Percentiles rank a stretch among this genome's conserved stretches.
Evolutionary conservation across 2,113 vertebrate genomes (phyloP).

Genomic region (Equus quagga): DNA sequence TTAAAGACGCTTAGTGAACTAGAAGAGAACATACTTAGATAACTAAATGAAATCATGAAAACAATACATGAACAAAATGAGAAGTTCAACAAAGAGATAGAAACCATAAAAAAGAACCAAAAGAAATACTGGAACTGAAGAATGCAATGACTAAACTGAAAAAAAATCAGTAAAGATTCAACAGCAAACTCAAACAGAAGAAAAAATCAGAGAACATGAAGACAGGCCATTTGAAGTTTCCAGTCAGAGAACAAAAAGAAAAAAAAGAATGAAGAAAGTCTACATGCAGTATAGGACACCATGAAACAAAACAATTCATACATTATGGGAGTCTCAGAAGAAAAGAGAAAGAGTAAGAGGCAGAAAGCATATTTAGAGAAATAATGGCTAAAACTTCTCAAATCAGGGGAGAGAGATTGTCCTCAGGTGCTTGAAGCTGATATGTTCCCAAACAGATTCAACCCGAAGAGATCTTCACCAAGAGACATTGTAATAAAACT

Average conservation of each 20-base stretch:
- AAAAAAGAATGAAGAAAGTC: background rate
- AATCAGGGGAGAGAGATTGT: background rate
- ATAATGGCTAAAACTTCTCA: background rate
- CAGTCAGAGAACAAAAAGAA: background rate
- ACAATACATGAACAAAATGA: background rate
- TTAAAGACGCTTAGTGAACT: background rate
- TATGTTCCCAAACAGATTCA: background rate
- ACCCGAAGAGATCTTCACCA: background rate
- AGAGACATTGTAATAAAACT: background rate
- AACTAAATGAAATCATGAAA: background rate
- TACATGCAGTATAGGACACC: background rate
- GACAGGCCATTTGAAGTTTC: background rate
- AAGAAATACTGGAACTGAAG: background rate
- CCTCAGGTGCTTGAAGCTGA: background rate
- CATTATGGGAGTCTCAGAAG: background rate
- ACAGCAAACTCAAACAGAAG: background rate
- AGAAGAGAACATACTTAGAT: background rate
- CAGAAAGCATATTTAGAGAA: background rate
- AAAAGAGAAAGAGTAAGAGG: background rate
- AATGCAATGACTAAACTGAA: background rate
- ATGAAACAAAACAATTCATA: background rate
- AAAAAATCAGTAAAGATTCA: background rate
- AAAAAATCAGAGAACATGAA: background rate
- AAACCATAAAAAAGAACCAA: background rate
- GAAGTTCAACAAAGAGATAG: background rate